These are phyloP conservation scores for Pardalotus punctatus DNA, from an alignment of 2,113 vertebrate species.

Conservation along the genomic window DNA sequence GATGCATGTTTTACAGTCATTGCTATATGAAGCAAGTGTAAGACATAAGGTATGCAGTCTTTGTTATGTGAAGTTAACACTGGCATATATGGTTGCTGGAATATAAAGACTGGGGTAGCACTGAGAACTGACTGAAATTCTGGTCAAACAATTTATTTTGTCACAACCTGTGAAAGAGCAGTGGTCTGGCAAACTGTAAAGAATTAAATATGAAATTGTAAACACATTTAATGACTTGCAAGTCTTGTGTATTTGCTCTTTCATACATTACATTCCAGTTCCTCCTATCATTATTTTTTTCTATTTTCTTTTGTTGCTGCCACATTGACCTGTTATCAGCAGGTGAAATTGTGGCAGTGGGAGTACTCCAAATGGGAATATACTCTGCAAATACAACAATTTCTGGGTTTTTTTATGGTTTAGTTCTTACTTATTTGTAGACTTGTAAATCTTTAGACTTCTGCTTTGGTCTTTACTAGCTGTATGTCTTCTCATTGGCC, in stretches of 20 bases:
- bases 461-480: background rate
- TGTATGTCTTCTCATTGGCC: background rate
- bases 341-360: background rate
- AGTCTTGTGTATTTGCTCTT: background rate
- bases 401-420: background rate
- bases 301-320: background rate
- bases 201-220: background rate
- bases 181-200: background rate
- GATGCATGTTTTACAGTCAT: background rate
- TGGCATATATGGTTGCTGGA: background rate
- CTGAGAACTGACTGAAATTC: background rate
- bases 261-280: fast-evolving
- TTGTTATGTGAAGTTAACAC: background rate
- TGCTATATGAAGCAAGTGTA: background rate
- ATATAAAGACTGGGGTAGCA: background rate
- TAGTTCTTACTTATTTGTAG: background rate
- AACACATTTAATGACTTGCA: background rate
- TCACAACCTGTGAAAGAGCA: background rate
- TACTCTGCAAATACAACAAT: background rate
- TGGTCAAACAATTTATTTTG: background rate
- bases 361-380: background rate
- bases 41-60: background rate
- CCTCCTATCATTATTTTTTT: background rate
- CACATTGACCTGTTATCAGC: background rate
- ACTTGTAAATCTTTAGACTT: background rate